Base-by-base conservation (phyloP, 1,140 invertebrate genomes). In the Trichonephila clavipes region DNA sequence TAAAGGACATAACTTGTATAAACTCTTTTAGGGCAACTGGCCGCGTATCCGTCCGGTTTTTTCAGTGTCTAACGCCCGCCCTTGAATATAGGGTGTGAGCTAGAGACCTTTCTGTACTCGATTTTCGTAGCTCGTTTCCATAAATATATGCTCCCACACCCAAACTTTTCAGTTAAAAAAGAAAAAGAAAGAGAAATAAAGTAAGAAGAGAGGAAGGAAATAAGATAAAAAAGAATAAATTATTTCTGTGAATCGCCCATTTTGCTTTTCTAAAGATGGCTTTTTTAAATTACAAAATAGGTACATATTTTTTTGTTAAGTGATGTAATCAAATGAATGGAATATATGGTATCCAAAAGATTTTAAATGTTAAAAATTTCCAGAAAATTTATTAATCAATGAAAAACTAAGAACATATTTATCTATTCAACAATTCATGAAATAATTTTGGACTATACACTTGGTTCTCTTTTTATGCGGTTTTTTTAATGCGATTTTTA, bases 81-180 rank as follows among this genome's bases (percentile, higher is more conserved):
- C 85, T 87, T 87, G 85, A 87, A 87, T 64, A 24, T 87, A 64
- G 85, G 85, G 85, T 61, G 85, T 87, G 28, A 87, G 59, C 24
- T 19, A 24, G 59, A 87, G 85, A 87, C 28, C 59, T 59, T 87
- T 61, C 24, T 24, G 58, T 62, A 24, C 85, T 87, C 85, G 85
- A 87, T 87, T 83, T 83, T 83, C 81, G 44, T 83, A 21, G 44
- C 81, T 83, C 81, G 81, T 83, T 44, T 62, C 59, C 85, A 64
- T 87, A 87, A 87, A 87, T 87, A 87, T 87, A 87, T 87, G 85
- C 85, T 28, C 85, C 85, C 85, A 87, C 85, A 61, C 85, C 85
- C 85, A 64, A 34, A 34, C 14, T 34, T 61, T 58, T 58, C 19
- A 24, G 10, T 58, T 24, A 51, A 59, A 58, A 85, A 51, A 24